Conservation (phyloP, 2,113 vertebrate species). For the Rynchops niger region DNA sequence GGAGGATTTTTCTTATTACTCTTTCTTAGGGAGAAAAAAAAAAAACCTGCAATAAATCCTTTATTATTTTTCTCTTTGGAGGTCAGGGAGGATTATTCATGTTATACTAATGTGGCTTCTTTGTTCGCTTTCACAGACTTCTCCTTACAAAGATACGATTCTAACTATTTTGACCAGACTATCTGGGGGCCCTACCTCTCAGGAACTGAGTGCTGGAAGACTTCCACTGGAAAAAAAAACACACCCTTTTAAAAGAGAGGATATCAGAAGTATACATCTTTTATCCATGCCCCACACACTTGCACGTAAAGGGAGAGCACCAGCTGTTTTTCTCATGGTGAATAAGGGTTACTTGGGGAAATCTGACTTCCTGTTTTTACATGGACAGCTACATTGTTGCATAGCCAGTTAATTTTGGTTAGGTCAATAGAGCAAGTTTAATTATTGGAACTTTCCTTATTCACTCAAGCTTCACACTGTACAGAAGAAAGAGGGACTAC, state of each 20-base stretch:
- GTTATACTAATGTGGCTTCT: slow-evolving; percentile 55
- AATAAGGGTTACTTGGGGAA: slow-evolving; percentile 82
- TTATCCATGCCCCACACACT: slow-evolving; percentile 73
- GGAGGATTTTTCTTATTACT: slow-evolving; percentile 67
- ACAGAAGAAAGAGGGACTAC: slow-evolving; percentile 50
- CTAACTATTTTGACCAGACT: slow-evolving; percentile 70
- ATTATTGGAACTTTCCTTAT: slow-evolving; percentile 74
- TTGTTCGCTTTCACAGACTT: slow-evolving; percentile 62
- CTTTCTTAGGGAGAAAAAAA: slow-evolving; percentile 38
- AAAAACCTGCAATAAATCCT: slow-evolving; percentile 39
- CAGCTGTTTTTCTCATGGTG: slow-evolving; percentile 85
- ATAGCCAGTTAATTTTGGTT: slow-evolving; percentile 78
- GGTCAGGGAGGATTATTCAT: slow-evolving; percentile 60
- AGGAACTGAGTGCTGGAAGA: slow-evolving; percentile 71
- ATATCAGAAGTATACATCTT: slow-evolving; percentile 79
- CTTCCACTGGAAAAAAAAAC: slow-evolving; percentile 63
- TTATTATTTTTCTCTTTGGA: slow-evolving; percentile 62
- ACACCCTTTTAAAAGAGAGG: slow-evolving; percentile 74
- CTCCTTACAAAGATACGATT: slow-evolving; percentile 62
- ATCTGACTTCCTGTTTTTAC: slow-evolving; percentile 85
- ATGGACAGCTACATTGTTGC: slow-evolving; percentile 77
- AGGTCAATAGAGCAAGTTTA: slow-evolving; percentile 78
- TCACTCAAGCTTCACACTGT: slow-evolving; percentile 18
- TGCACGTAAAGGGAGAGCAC: slow-evolving; percentile 69
- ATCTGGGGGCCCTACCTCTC: slow-evolving; percentile 60